These are phyloP conservation scores for Odontamblyopus lacepedii DNA, from an alignment of 2,797 vertebrate species.

Conservation along the genomic window DNA sequence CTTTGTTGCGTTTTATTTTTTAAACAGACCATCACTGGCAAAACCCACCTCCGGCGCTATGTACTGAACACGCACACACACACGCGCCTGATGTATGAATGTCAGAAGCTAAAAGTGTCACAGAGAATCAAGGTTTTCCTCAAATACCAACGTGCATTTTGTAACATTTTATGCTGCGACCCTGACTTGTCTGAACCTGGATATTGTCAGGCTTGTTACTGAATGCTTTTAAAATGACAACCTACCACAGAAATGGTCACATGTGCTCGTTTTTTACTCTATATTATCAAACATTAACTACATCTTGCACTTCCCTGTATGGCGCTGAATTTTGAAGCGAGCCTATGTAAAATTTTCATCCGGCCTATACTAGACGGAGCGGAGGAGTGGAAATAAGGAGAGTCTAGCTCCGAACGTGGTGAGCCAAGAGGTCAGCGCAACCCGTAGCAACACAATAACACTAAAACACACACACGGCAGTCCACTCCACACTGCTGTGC, in stretches of 20 bases:
- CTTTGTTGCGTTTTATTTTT: slow-evolving; percentile 49
- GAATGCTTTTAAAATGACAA: slow-evolving; percentile 30
- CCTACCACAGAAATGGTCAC: not conserved
- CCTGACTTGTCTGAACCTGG: slow-evolving; percentile 48
- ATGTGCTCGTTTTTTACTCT: not conserved
- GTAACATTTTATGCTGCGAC: slow-evolving; percentile 50
- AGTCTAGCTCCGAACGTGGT: slow-evolving; percentile 69
- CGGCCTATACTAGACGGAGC: slow-evolving; percentile 41
- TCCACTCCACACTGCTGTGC: slow-evolving; percentile 31
- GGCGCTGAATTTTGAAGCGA: slow-evolving; percentile 55
- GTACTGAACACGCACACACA: not conserved
- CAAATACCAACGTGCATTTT: slow-evolving; percentile 61
- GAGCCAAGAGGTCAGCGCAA: slow-evolving; percentile 65
- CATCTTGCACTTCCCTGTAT: slow-evolving; percentile 29
- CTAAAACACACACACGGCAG: slow-evolving; percentile 24
- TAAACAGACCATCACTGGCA: slow-evolving; percentile 41
- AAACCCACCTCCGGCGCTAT: slow-evolving; percentile 7
- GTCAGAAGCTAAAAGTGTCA: slow-evolving; percentile 69
- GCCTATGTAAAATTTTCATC: slow-evolving; percentile 64
- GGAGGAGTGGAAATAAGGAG: slow-evolving; percentile 71
- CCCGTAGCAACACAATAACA: slow-evolving; percentile 56
- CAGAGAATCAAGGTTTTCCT: slow-evolving; percentile 46
- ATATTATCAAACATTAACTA: slow-evolving; percentile 53
- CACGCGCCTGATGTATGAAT: slow-evolving; percentile 46
- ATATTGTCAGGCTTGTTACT: slow-evolving; percentile 22